A percentile compares a stretch with the other conserved stretches of the same genome.
These are phyloP conservation scores for Pteromalus puparum DNA, from an alignment of 1,140 invertebrate genomes.

Conservation along the genomic window DNA sequence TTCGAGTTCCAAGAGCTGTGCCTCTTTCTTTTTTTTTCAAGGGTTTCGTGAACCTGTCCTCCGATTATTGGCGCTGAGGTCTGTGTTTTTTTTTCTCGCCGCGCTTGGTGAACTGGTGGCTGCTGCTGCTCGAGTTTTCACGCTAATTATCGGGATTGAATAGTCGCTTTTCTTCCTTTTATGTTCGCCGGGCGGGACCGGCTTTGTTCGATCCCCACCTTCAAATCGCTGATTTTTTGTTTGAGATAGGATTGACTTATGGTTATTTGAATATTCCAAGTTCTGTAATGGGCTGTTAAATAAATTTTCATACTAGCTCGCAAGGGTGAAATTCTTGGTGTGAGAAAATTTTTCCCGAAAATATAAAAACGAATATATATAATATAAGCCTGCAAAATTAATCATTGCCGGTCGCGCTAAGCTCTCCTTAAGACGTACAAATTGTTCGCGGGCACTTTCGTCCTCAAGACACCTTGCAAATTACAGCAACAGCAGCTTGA, in stretches of 20 bases:
- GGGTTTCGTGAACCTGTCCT: neutral
- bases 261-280: neutral
- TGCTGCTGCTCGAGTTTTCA: constrained; percentile 39
- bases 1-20: neutral
- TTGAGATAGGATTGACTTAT: constrained; percentile 27
- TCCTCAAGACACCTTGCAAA: neutral
- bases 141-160: constrained; percentile 38
- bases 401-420: neutral
- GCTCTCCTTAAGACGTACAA: neutral
- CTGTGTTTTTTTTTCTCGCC: constrained; percentile 26
- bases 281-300: neutral
- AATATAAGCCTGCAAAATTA: no score
- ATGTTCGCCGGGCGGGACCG: neutral
- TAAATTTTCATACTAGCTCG: neutral
- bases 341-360: no score
- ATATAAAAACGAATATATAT: no score
- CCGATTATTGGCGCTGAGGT: constrained; percentile 2
- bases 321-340: no score
- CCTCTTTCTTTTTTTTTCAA: constrained; percentile 11
- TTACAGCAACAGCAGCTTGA: no score
- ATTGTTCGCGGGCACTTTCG: neutral
- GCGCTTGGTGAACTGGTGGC: neutral
- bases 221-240: neutral
- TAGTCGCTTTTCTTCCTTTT: neutral
- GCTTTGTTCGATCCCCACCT: neutral